These are phyloP conservation scores for Tragelaphus imberbis DNA, from an alignment of 2,113 vertebrate species.

Conservation along the genomic window DNA sequence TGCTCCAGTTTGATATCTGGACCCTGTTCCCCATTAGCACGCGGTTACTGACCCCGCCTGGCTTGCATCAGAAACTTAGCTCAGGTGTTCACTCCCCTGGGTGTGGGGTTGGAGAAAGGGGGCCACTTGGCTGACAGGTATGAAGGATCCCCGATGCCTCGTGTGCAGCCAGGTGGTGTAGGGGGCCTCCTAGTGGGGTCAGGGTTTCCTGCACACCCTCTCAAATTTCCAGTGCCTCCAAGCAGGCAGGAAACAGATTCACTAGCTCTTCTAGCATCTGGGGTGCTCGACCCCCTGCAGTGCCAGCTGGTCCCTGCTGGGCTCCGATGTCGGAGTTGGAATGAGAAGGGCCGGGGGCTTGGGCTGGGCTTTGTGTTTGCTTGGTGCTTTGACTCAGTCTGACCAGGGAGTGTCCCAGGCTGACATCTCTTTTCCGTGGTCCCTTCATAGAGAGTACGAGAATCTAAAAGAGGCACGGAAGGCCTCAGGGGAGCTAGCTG, in stretches of 20 bases:
- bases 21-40: neutral
- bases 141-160: neutral
- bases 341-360: neutral
- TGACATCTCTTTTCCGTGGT: neutral
- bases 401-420: neutral
- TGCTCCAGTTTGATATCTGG: neutral
- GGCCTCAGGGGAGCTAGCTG: slow-evolving; percentile 86
- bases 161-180: neutral
- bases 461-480: slow-evolving; percentile 90
- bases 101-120: neutral
- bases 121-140: neutral
- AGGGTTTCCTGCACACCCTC: neutral
- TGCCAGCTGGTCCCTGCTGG: neutral
- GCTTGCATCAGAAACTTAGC: neutral
- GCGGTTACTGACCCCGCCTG: neutral
- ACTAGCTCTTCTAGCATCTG: neutral
- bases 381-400: neutral
- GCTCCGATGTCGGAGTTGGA: neutral
- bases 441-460: slow-evolving; percentile 92
- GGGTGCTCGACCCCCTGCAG: neutral
- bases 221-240: neutral
- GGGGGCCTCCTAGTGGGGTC: neutral
- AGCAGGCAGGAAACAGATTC: neutral
- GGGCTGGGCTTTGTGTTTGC: neutral
- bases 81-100: neutral